Base-by-base conservation (phyloP, 1,140 invertebrate species). In the Cylas formicarius region DNA sequence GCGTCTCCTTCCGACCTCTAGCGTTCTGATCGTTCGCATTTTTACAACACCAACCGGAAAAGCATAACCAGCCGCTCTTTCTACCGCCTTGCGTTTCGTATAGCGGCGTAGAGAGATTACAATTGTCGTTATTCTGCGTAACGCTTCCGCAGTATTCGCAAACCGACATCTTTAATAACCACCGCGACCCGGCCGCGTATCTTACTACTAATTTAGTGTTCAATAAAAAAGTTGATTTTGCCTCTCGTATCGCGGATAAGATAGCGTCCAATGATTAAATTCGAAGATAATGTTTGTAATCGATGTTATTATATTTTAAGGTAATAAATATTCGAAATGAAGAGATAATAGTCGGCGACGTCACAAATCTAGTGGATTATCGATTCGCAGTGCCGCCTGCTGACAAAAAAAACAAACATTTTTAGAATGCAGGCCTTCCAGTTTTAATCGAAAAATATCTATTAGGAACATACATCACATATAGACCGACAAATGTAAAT, bases 181-280 rank as follows among this genome's bases (percentile, higher is more conserved):
- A 10, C 44, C 44, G 28, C 44, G 40, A 32, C 34, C 21, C n/a
- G 38, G 35, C 20, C 44, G 40, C 13, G 29, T 34, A 33, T n/a
- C n/a, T n/a, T n/a, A n/a, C n/a, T 34, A 34, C 31, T 45, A 29
- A 29, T 21, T 46, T 46, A 38, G 26, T 33, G 44, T 39, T 21
- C 27, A 38, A 38, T 32, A 46, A 46, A 45, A 38, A 46, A 46
- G 38, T 39, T 46, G 34, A 37, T 39, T 46, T 46, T 38, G n/a
- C 19, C 10, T 19, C 32, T 46, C 40, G 40, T 46, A 35, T 38
- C 27, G 34, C 26, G 31, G 44, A 46, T 46, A 46, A 46, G 23
- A 31, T 4, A 20, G 23, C 22, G 27, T 27, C 20, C 19, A 33
- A 39, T 39, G 44, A 45, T 45, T 45, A 37, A 46, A 39, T 38